Evolutionary conservation across 1,140 invertebrate species (phyloP).

Genomic region (Pseudomyrmex dendroicus): DNA sequence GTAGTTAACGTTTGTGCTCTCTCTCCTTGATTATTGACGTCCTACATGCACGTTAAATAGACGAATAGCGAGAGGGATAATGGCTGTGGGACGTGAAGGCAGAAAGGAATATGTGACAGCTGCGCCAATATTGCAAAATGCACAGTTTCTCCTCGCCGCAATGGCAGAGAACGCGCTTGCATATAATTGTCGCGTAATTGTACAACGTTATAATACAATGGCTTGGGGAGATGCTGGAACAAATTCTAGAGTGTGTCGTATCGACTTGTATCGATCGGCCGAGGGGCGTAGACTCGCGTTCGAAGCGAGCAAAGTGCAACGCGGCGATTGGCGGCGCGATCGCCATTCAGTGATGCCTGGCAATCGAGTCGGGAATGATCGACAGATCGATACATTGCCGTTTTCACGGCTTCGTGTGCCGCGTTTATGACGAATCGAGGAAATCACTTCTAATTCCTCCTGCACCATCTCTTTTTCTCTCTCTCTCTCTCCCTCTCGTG

Average conservation of each 20-base stretch:
- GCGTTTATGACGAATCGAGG: slow-evolving; percentile 27
- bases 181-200: slow-evolving; percentile 13
- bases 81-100: not conserved
- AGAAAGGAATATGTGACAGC: slow-evolving; percentile 20
- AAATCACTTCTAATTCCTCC: slow-evolving; percentile 36
- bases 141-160: not conserved
- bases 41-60: slow-evolving; percentile 14
- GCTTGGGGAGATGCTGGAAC: not conserved
- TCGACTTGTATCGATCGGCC: not conserved
- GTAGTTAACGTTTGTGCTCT: not conserved
- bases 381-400: slow-evolving; percentile 22
- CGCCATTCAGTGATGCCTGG: slow-evolving; percentile 24
- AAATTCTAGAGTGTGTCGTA: not conserved
- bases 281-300: not conserved
- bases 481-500: not conserved
- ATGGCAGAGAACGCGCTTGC: not conserved
- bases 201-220: slow-evolving; percentile 5
- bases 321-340: slow-evolving; percentile 8
- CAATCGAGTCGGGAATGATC: slow-evolving; percentile 23
- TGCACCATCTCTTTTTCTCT: no score
- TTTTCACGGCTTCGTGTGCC: not conserved
- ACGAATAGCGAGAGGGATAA: slow-evolving; percentile 31
- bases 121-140: slow-evolving; percentile 14
- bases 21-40: not conserved
- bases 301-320: not conserved